Conservation (phyloP, 1,140 invertebrate genomes). For the Drosophila insularis region DNA sequence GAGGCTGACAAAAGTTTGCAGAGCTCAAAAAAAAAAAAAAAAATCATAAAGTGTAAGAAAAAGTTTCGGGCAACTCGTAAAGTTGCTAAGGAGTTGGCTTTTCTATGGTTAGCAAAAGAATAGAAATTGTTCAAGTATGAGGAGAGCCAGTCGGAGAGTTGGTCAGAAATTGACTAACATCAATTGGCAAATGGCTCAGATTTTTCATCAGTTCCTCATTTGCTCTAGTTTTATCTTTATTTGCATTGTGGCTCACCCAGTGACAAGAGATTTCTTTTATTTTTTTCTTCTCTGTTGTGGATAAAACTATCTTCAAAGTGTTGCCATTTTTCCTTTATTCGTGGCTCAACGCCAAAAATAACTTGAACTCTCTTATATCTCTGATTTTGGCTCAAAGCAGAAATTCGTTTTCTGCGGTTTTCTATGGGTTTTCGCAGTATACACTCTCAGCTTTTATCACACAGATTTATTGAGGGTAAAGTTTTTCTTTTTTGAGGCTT, state of each 20-base stretch:
- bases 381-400: background rate
- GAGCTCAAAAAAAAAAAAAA: slow-evolving; percentile 42
- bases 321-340: background rate
- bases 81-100: slow-evolving; percentile 42
- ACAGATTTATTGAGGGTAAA: background rate
- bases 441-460: background rate
- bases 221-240: slow-evolving; percentile 13
- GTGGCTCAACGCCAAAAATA: background rate
- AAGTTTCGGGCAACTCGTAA: slow-evolving; percentile 43
- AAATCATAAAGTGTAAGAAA: slow-evolving; percentile 61
- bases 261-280: slow-evolving; percentile 4
- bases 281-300: background rate
- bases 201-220: slow-evolving; percentile 25
- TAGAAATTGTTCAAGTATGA: background rate
- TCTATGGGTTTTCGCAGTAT: background rate
- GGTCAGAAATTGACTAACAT: slow-evolving; percentile 59
- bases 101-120: background rate
- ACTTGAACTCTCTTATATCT: background rate
- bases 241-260: slow-evolving; percentile 20
- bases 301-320: slow-evolving; percentile 9
- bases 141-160: background rate
- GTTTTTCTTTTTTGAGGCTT: background rate
- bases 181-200: slow-evolving; percentile 54
- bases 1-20: slow-evolving; percentile 51
- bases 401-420: slow-evolving; percentile 2